Evolutionary conservation across 2,797 vertebrate genomes (phyloP).

Genomic region (Pangasius larnaudii): DNA sequence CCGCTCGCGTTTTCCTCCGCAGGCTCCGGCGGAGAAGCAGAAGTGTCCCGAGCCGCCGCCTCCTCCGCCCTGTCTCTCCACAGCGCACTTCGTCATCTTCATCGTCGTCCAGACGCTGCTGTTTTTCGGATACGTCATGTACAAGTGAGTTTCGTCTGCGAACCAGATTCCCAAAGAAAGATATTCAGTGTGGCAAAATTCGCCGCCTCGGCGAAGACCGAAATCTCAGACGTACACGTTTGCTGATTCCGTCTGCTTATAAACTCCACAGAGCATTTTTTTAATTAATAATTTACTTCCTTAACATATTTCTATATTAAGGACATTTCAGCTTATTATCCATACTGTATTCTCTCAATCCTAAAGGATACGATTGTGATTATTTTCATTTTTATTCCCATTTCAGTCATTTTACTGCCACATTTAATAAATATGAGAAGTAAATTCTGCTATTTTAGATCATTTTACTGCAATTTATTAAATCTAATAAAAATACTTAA

Average conservation of each 20-base stretch:
- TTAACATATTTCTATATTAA: background rate
- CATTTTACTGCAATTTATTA: background rate
- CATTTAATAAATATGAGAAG: background rate
- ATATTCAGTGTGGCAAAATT: background rate
- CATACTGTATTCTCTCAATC: background rate
- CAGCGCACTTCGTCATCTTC: conserved; percentile 87
- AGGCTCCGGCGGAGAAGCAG: conserved; percentile 83
- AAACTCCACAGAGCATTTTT: background rate
- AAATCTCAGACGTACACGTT: background rate
- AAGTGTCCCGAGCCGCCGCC: conserved; percentile 90
- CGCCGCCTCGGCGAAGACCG: background rate
- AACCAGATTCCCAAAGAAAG: background rate
- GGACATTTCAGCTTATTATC: background rate
- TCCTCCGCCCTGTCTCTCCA: conserved; percentile 88
- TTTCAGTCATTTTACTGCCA: background rate
- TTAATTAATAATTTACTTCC: background rate
- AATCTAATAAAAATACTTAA: background rate
- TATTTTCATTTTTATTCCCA: background rate
- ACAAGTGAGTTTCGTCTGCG: conserved; percentile 79
- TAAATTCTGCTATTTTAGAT: background rate
- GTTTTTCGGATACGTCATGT: conserved; percentile 93
- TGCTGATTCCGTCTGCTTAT: background rate
- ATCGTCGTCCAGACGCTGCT: conserved; percentile 87
- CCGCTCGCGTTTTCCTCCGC: conserved; percentile 52
- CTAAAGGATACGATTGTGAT: too few relatives aligned